Percentiles rank a stretch among this genome's conserved stretches.
Conservation (phyloP, 2,113 vertebrate genomes). For the Corvus hawaiiensis region DNA sequence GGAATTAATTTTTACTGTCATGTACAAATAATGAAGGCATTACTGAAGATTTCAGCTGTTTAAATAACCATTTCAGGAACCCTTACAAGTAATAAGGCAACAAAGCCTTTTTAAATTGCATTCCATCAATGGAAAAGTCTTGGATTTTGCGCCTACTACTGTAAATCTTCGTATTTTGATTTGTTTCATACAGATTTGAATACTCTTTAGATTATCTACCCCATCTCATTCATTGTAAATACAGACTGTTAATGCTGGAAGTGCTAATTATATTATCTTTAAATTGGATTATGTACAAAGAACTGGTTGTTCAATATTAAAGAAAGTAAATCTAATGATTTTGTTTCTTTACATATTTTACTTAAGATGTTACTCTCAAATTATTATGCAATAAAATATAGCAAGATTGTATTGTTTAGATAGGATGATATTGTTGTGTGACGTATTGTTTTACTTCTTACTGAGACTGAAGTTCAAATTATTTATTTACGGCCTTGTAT, state of each 20-base stretch:
- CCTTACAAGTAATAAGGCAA: conserved; percentile 57
- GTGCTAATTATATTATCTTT: conserved; percentile 78
- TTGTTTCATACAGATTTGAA: conserved; percentile 66
- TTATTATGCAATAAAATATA: conserved; percentile 66
- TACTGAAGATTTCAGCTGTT: conserved; percentile 63
- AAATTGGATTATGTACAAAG: conserved; percentile 78
- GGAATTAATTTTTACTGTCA: conserved; percentile 63
- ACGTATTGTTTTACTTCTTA: conserved; percentile 61
- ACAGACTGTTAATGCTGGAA: conserved; percentile 72
- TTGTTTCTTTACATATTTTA: conserved; percentile 68
- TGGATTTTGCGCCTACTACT: conserved; percentile 66
- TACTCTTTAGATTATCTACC: conserved; percentile 44
- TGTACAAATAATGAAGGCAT: conserved; percentile 64
- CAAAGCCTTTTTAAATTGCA: conserved; percentile 59
- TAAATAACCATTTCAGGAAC: conserved; percentile 68
- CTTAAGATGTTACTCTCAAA: conserved; percentile 54
- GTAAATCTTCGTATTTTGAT: conserved; percentile 64
- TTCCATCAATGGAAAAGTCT: conserved; percentile 49
- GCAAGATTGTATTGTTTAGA: conserved; percentile 44
- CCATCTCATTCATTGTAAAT: conserved; percentile 67
- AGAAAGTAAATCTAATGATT: conserved; percentile 71
- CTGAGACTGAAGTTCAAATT: conserved; percentile 65
- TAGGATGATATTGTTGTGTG: conserved; percentile 49
- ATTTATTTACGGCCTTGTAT: conserved; percentile 73
- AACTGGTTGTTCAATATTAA: conserved; percentile 78